phyloP scores from a whole-genome alignment of 1,140 invertebrate genomes.

The Diachasma alloeum region DNA sequence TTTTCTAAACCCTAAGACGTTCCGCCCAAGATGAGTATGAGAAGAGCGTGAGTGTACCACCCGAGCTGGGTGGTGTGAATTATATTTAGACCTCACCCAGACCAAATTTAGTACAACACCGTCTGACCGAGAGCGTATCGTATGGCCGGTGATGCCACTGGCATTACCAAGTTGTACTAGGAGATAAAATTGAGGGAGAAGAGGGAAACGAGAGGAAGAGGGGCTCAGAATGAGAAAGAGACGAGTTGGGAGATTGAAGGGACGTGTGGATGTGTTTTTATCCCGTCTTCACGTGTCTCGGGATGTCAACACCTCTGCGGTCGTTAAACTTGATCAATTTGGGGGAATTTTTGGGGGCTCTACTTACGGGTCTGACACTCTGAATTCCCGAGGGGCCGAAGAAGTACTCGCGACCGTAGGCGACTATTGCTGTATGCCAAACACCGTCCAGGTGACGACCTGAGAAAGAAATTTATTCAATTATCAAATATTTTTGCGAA shows the following conservation, averaged over 20 bases:
- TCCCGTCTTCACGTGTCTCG: not conserved
- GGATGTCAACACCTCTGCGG: not conserved
- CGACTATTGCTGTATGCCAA: slow-evolving; percentile 88
- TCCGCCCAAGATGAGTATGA: slow-evolving; percentile 36
- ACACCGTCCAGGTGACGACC: slow-evolving; percentile 84
- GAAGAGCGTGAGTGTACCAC: slow-evolving; percentile 31
- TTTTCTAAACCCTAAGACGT: slow-evolving; percentile 38
- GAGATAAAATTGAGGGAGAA: not conserved
- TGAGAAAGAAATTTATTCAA: slow-evolving; percentile 49
- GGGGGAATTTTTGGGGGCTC: not conserved
- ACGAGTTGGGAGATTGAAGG: not conserved
- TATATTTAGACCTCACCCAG: slow-evolving; percentile 56
- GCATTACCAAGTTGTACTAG: not conserved
- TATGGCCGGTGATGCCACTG: slow-evolving; percentile 43
- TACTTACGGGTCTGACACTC: slow-evolving; percentile 80
- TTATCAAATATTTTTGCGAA: not conserved
- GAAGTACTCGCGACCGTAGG: slow-evolving; percentile 87
- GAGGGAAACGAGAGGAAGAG: not conserved
- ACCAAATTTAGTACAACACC: slow-evolving; percentile 61
- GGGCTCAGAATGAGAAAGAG: not conserved
- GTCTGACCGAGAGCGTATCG: slow-evolving; percentile 47
- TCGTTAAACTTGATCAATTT: slow-evolving; percentile 7
- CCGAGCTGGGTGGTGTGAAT: slow-evolving; percentile 31
- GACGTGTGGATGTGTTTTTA: not conserved
- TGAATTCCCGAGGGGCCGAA: slow-evolving; percentile 83